phyloP scores from a whole-genome alignment of 2,888 invertebrate species.

The Patella pellucida region DNA sequence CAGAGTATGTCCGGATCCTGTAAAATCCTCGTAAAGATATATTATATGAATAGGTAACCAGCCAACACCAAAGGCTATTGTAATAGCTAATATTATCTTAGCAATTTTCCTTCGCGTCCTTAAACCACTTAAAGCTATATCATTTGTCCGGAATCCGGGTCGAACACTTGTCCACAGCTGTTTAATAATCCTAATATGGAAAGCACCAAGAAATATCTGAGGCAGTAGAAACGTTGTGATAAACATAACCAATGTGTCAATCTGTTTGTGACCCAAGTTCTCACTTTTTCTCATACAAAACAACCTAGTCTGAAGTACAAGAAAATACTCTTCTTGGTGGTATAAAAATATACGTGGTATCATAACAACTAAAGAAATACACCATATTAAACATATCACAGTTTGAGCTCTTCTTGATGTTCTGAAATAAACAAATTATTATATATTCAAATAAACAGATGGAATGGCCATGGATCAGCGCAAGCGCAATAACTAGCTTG shows the following conservation, averaged over 20 bases:
- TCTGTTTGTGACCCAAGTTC: constrained; percentile 5
- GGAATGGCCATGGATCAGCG: too few relatives aligned
- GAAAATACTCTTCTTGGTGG: constrained; percentile 15
- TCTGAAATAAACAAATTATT: constrained; percentile 23
- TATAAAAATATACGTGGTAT: constrained; percentile 30
- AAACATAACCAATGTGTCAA: constrained; percentile 32
- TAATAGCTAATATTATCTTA: constrained; percentile 39
- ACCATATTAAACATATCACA: constrained; percentile 31
- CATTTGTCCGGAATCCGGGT: constrained; percentile 25
- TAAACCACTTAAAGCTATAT: constrained; percentile 24
- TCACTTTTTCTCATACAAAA: constrained; percentile 25
- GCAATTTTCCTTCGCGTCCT: constrained; percentile 33
- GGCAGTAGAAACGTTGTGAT: constrained; percentile 34
- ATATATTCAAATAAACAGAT: not conserved
- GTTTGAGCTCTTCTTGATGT: constrained; percentile 30
- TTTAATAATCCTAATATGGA: constrained; percentile 36
- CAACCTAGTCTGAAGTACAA: constrained; percentile 17
- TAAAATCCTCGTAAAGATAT: constrained; percentile 32
- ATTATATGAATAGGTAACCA: constrained; percentile 39
- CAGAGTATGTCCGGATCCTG: constrained; percentile 16
- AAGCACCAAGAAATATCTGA: constrained; percentile 27
- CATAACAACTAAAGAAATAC: constrained; percentile 30
- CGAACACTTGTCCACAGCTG: constrained; percentile 31
- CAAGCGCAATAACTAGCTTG: too few relatives aligned
- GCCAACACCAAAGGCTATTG: constrained; percentile 35